phyloP scores from a whole-genome alignment of 2,113 vertebrate genomes.

The Plectropomus leopardus region DNA sequence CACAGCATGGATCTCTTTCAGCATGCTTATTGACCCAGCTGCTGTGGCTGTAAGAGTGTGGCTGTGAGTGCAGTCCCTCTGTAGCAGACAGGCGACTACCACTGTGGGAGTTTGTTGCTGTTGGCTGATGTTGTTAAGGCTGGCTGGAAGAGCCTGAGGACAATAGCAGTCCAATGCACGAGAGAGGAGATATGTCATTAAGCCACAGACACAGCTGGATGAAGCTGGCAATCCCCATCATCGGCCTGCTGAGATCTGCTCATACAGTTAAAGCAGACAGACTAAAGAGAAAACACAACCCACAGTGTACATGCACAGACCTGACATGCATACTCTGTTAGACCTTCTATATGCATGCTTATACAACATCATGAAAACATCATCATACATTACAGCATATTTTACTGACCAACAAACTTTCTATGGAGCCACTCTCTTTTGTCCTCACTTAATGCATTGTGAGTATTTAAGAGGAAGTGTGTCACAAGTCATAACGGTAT shows the following conservation, averaged over 20 bases:
- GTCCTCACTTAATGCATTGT: not conserved
- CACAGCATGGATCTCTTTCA: conserved; percentile 30
- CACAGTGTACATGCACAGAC: conserved; percentile 1
- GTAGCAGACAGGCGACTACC: conserved; percentile 52
- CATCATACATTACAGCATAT: not conserved
- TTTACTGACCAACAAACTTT: conserved; percentile 17
- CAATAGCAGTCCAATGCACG: conserved; percentile 35
- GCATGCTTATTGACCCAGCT: conserved; percentile 57
- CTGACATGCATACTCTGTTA: not conserved
- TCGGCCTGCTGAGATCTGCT: conserved; percentile 15
- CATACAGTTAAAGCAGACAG: conserved; percentile 1
- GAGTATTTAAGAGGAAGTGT: not conserved
- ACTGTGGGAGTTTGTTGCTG: conserved; percentile 41
- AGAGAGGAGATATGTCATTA: conserved; percentile 43
- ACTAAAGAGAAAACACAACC: conserved; percentile 7
- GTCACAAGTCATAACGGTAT: not conserved
- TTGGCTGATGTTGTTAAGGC: conserved; percentile 40
- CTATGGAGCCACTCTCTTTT: not conserved
- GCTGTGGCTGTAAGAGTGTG: conserved; percentile 35
- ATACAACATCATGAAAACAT: not conserved
- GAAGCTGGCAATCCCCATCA: conserved; percentile 23
- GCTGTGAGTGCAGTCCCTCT: conserved; percentile 46
- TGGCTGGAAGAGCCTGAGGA: conserved; percentile 48
- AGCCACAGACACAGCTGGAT: conserved; percentile 48
- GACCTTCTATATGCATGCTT: not conserved